These are phyloP conservation scores for Acleris laterana DNA, from an alignment of 2,888 invertebrate genomes.

Conservation along the genomic window DNA sequence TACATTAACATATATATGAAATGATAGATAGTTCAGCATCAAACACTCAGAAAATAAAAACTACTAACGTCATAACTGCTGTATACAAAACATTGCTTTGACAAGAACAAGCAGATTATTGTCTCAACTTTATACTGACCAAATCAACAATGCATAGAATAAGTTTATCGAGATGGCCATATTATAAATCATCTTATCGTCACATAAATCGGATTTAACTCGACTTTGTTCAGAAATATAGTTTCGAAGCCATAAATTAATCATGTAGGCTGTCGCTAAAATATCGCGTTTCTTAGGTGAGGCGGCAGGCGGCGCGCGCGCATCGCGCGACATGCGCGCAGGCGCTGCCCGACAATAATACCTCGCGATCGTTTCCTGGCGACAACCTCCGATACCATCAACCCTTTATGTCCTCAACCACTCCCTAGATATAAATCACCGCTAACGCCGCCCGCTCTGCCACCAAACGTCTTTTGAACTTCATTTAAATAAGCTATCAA, in stretches of 20 bases:
- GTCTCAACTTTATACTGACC: not conserved
- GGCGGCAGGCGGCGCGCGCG: slow-evolving; percentile 62
- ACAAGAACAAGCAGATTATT: too few relatives aligned
- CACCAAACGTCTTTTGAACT: slow-evolving; percentile 60
- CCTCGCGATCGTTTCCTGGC: slow-evolving; percentile 76
- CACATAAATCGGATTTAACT: slow-evolving; percentile 73
- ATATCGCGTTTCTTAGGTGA: slow-evolving; percentile 74
- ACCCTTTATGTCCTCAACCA: slow-evolving; percentile 63
- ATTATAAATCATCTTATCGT: slow-evolving; percentile 78
- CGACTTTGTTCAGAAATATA: slow-evolving; percentile 68
- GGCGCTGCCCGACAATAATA: slow-evolving; percentile 69
- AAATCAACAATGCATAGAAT: slow-evolving; percentile 42
- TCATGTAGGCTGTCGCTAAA: slow-evolving; percentile 83
- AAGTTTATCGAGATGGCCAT: slow-evolving; percentile 55
- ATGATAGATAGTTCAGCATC: too few relatives aligned
- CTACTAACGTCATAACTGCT: too few relatives aligned
- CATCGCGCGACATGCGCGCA: slow-evolving; percentile 68
- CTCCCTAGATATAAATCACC: slow-evolving; percentile 72
- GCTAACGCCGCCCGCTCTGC: slow-evolving; percentile 44
- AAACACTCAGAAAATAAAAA: too few relatives aligned
- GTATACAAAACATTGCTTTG: too few relatives aligned
- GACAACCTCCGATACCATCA: slow-evolving; percentile 79
- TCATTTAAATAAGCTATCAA: slow-evolving; percentile 78
- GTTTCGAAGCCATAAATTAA: slow-evolving; percentile 80
- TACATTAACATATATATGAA: too few relatives aligned